Percentiles rank a stretch among this genome's conserved stretches.
Conservation (phyloP, 2,113 vertebrate species). For the Suncus etruscus region DNA sequence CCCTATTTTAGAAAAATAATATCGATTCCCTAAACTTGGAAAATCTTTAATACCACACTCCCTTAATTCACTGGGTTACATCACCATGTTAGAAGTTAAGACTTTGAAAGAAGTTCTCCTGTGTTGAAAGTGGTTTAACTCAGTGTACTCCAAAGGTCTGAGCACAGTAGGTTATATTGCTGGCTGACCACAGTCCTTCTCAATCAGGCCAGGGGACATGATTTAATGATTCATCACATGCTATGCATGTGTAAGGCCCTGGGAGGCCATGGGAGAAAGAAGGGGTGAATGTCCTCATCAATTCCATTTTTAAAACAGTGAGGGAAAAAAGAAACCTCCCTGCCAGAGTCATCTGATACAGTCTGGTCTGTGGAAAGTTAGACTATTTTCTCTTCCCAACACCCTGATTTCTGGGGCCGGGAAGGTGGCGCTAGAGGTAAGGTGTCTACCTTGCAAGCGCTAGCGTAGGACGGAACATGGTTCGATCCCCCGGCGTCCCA, state of each 20-base stretch:
- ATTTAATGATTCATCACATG: background rate
- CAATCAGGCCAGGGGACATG: background rate
- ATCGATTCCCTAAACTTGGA: slow-evolving; percentile 13
- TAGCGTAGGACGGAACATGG: too few relatives aligned
- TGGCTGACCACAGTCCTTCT: background rate
- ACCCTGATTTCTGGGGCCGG: background rate
- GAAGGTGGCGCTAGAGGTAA: too few relatives aligned
- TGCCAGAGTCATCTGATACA: background rate
- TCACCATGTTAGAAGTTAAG: background rate
- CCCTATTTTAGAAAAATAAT: slow-evolving; percentile 32
- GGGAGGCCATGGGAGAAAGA: too few relatives aligned
- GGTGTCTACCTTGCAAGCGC: too few relatives aligned
- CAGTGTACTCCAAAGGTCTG: background rate
- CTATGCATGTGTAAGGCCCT: too few relatives aligned
- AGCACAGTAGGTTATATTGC: background rate
- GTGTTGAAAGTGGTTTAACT: background rate
- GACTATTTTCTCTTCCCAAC: background rate
- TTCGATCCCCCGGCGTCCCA: too few relatives aligned
- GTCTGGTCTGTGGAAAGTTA: background rate
- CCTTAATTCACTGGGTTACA: background rate
- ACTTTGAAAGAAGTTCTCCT: background rate
- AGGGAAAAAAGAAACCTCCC: background rate
- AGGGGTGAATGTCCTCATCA: background rate
- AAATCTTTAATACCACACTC: background rate
- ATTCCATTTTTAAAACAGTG: background rate